A percentile compares a stretch with the other conserved stretches of the same genome.
Conservation (phyloP, 2,797 vertebrate genomes). For the Jordanella pulchra region DNA sequence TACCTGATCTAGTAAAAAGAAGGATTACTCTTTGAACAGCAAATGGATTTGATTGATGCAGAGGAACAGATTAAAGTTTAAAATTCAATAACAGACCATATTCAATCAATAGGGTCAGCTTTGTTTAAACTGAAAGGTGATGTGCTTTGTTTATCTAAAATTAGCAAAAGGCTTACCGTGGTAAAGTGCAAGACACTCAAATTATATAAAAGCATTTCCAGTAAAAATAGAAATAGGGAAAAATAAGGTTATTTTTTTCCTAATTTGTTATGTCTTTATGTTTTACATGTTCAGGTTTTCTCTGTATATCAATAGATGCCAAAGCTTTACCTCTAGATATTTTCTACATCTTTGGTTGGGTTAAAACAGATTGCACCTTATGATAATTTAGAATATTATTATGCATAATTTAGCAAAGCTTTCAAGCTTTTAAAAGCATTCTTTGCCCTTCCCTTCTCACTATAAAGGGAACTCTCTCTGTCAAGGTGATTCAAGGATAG, state of each 20-base stretch:
- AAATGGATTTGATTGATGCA: conserved; percentile 22
- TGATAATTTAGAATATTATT: not conserved
- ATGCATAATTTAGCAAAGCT: conserved; percentile 1
- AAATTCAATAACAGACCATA: not conserved
- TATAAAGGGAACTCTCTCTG: not conserved
- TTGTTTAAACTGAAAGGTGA: conserved; percentile 2
- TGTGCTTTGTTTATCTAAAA: not conserved
- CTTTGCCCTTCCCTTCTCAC: not conserved
- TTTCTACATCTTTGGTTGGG: not conserved
- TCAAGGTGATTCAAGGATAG: not conserved
- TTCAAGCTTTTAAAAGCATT: not conserved
- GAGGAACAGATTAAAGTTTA: not conserved
- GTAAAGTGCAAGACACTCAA: not conserved
- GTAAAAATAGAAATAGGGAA: not conserved
- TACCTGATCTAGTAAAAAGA: conserved; percentile 2
- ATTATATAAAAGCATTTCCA: not conserved
- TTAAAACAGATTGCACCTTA: not conserved
- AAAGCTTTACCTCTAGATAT: not conserved
- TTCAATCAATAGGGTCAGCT: conserved; percentile 5
- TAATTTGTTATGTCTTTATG: not conserved
- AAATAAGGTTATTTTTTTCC: not conserved
- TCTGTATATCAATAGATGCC: not conserved
- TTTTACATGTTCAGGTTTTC: not conserved
- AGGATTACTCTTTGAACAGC: conserved; percentile 5
- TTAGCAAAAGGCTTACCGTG: not conserved